Percentiles rank a stretch among this genome's conserved stretches.
Evolutionary conservation across 92 coral and sea anemone genomes (phyloP).

Genomic region (Palythoa grandiflora): DNA sequence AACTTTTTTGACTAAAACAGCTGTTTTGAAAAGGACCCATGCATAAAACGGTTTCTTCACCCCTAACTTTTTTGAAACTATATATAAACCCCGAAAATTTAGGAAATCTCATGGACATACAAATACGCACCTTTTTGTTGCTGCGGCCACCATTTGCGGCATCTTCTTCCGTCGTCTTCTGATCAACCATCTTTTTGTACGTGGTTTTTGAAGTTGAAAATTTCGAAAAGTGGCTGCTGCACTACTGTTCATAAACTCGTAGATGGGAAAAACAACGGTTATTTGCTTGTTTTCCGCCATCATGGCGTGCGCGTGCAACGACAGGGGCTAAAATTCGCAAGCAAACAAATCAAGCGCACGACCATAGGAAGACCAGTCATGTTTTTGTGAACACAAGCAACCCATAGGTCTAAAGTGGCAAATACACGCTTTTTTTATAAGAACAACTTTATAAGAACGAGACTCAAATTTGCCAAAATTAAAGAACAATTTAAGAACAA

Average conservation of each 20-base stretch:
- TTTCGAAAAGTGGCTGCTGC: neutral
- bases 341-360: neutral
- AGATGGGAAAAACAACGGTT: conserved; percentile 25
- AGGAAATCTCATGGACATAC: neutral
- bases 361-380: neutral
- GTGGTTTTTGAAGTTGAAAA: neutral
- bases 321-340: neutral
- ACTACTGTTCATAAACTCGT: neutral
- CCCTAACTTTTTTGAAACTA: neutral
- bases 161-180: neutral
- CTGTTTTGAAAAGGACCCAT: too few relatives aligned
- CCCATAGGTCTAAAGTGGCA: neutral
- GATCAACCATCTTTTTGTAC: conserved; percentile 26
- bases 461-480: too few relatives aligned
- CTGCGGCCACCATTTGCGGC: neutral
- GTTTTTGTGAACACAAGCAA: neutral
- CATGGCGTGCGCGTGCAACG: conserved; percentile 48
- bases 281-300: conserved; percentile 42
- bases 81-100: neutral
- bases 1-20: neutral
- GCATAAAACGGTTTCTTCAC: neutral
- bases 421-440: too few relatives aligned
- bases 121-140: conserved; percentile 24
- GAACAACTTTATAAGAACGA: too few relatives aligned
- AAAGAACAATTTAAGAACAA: too few relatives aligned